Evolutionary conservation across 2,888 invertebrate species (phyloP).

Genomic region (Ophion ventricosus): DNA sequence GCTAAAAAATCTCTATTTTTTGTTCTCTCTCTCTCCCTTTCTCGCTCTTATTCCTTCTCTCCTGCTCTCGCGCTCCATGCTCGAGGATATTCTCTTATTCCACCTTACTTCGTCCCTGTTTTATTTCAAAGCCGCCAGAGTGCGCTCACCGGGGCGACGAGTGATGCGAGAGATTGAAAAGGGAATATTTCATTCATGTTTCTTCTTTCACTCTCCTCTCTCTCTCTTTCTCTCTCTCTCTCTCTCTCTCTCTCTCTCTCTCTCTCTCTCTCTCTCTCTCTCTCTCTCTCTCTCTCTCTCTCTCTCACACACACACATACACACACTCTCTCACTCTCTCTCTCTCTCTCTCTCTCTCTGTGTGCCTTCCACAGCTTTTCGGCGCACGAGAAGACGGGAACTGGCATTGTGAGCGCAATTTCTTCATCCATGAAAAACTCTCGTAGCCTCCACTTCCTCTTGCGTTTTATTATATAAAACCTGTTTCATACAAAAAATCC

Average conservation of each 20-base stretch:
- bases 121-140: constrained; percentile 62
- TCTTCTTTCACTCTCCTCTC: background rate
- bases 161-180: constrained; percentile 65
- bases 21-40: constrained; percentile 1
- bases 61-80: constrained; percentile 48
- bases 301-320: too few species aligned
- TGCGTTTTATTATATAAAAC: constrained; percentile 40
- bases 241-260: constrained; percentile 18
- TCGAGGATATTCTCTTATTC: constrained; percentile 57
- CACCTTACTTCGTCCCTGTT: constrained; percentile 61
- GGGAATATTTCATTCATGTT: constrained; percentile 62
- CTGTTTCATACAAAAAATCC: constrained; percentile 32
- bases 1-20: constrained; percentile 50
- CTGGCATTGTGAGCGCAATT: constrained; percentile 38
- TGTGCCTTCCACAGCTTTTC: constrained; percentile 35
- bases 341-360: constrained; percentile 14
- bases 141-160: constrained; percentile 66
- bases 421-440: constrained; percentile 54
- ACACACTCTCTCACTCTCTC: too few species aligned
- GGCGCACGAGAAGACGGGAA: constrained; percentile 18
- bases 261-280: constrained; percentile 4
- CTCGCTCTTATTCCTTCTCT: constrained; percentile 26
- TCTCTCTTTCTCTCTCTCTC: constrained; percentile 17
- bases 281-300: constrained; percentile 10
- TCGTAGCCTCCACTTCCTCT: constrained; percentile 20